phyloP scores from a whole-genome alignment of 2,113 vertebrate genomes.

The Excalfactoria chinensis region DNA sequence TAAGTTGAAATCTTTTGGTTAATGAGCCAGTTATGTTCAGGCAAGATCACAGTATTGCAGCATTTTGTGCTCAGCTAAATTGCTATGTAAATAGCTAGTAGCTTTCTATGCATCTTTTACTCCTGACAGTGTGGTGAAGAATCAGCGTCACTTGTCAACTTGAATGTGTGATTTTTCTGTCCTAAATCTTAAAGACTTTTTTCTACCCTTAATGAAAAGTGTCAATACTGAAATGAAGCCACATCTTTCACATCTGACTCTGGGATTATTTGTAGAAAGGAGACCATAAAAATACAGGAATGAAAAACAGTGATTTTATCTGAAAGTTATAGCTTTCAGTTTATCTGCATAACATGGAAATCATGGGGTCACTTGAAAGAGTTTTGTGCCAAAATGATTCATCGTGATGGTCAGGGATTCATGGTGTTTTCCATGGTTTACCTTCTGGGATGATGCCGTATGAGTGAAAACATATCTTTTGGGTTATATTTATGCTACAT shows the following conservation, averaged over 20 bases:
- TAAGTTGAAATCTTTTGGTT: slow-evolving; percentile 51
- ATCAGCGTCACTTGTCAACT: not conserved
- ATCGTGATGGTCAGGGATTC: not conserved
- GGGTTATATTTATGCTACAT: not conserved
- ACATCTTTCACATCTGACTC: not conserved
- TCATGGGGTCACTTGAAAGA: not conserved
- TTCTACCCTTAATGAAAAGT: not conserved
- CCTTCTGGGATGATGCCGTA: not conserved
- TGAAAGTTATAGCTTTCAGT: not conserved
- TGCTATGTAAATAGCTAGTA: not conserved
- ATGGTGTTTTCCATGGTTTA: not conserved
- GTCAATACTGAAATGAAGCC: not conserved
- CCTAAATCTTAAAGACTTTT: not conserved
- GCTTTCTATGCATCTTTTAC: not conserved
- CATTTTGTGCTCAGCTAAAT: slow-evolving; percentile 36
- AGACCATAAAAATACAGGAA: not conserved
- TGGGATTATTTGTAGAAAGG: not conserved
- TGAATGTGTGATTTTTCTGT: not conserved
- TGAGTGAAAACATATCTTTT: not conserved
- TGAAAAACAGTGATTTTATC: not conserved
- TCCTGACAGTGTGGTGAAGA: not conserved
- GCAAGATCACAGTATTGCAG: slow-evolving; percentile 29
- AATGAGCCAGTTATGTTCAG: slow-evolving; percentile 52
- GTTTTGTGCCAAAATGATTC: not conserved
- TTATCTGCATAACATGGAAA: not conserved